Base-by-base conservation (phyloP, 2,797 vertebrate species). In the Chiroxiphia lanceolata region DNA sequence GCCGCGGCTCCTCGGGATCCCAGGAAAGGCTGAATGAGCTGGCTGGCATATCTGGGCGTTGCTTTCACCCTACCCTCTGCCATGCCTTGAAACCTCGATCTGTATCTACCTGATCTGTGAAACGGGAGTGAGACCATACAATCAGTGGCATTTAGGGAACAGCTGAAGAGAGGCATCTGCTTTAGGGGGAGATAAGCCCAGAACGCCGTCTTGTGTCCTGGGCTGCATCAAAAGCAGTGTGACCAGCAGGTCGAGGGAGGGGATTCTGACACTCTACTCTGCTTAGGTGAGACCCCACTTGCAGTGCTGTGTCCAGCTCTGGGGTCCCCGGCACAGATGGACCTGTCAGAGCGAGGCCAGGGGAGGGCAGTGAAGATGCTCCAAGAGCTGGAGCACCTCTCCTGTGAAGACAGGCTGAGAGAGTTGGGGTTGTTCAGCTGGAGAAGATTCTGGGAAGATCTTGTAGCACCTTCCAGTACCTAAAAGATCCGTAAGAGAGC, bases 111-210 rank as follows among this genome's bases (percentile, higher is more conserved):
- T 38, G 44, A 7, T 7, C 11, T 23, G 48, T 13, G 25, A 2
- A 31, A 77, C 17, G 13, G 31, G 16, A 75, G 47, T 0, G 5
- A 19, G 19, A 18, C 21, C 7, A 0, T 4, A 0, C 7, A 2
- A 4, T 8, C 14, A 0, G 51, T 6, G 61, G 31, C 12, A 0
- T 23, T 21, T 15, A 17, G 83, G 60, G 51, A 50, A 2, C 13
- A 11, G 27, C 20, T 1, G 8, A 26, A 1, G 6, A 27, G 48
- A 26, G 26, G 5, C 4, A 17, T 40, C 36, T 42, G 13, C 33
- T 60, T 61, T 22, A 81, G 68, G 31, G 57, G 67, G 15, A 27
- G 33, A 23, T 34, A 14, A 71, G 7, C 59, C 15, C 45, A 33
- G 60, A 65, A 33, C 67, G 11, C 26, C 45, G 4, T 14, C 4